phyloP scores from a whole-genome alignment of 2,888 invertebrate genomes.

The Ormyrus pomaceus region DNA sequence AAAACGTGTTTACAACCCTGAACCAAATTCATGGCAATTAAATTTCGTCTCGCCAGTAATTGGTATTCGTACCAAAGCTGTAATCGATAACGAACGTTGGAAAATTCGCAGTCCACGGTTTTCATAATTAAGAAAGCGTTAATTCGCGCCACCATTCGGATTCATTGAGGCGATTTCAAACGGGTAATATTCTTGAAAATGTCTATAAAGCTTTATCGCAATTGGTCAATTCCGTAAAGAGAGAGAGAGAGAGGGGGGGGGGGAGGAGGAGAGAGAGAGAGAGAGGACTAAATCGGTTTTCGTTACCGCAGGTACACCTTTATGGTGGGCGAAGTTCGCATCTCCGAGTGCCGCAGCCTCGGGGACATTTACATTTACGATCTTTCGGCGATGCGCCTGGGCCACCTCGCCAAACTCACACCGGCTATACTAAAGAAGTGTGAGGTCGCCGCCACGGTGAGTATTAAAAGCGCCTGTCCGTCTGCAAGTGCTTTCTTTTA shows the following conservation, averaged over 20 bases:
- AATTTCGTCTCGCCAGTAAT: no score
- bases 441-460: constrained; percentile 77
- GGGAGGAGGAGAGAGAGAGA: neutral
- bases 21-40: neutral
- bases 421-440: constrained; percentile 74
- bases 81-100: neutral
- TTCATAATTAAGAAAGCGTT: constrained; percentile 39
- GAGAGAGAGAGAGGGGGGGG: neutral
- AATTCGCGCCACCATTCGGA: constrained; percentile 12
- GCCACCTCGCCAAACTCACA: constrained; percentile 72
- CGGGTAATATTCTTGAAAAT: constrained; percentile 5
- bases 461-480: constrained; percentile 24
- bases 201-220: constrained; percentile 48
- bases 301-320: constrained; percentile 68
- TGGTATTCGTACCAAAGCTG: neutral
- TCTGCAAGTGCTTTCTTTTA: constrained; percentile 12
- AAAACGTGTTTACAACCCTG: neutral
- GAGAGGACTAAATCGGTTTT: constrained; percentile 44
- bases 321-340: constrained; percentile 74
- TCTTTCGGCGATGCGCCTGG: constrained; percentile 66
- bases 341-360: constrained; percentile 70
- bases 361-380: constrained; percentile 74
- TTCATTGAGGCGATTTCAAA: constrained; percentile 3
- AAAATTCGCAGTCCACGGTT: constrained; percentile 5
- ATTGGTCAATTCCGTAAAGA: constrained; percentile 37